Evolutionary conservation across 2,888 invertebrate genomes (phyloP).

Genomic region (Imbricaverruca yamaguchii): DNA sequence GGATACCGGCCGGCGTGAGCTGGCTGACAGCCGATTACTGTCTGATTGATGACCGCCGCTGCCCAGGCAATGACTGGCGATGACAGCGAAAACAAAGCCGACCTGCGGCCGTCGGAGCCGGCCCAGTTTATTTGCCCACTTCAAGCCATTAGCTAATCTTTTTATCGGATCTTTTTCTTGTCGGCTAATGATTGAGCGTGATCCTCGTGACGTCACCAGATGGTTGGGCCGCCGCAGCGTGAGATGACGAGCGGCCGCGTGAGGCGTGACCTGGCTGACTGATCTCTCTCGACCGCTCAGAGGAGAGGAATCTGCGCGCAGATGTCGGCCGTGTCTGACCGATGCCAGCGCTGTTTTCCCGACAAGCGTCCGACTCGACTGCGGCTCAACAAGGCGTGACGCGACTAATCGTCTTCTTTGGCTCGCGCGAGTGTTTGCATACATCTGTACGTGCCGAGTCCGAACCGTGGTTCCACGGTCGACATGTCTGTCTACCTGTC

Average conservation of each 20-base stretch:
- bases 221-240: neutral
- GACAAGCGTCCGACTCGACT: neutral
- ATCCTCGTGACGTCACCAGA: neutral
- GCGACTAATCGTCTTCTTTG: neutral
- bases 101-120: neutral
- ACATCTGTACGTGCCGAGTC: too few species aligned
- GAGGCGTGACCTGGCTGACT: neutral
- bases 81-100: slow-evolving; percentile 16
- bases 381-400: neutral
- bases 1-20: neutral
- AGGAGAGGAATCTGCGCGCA: neutral
- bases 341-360: neutral
- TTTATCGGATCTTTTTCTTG: slow-evolving; percentile 19
- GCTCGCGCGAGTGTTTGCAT: too few species aligned
- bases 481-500: too few species aligned
- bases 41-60: neutral
- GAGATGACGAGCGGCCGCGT: neutral
- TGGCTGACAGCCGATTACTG: neutral
- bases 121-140: slow-evolving; percentile 10
- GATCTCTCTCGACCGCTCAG: neutral
- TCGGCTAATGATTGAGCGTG: slow-evolving; percentile 21
- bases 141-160: slow-evolving; percentile 16
- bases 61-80: neutral
- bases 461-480: too few species aligned
- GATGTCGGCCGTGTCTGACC: neutral